phyloP scores from a whole-genome alignment of 2,113 vertebrate genomes.

The Athene cunicularia region DNA sequence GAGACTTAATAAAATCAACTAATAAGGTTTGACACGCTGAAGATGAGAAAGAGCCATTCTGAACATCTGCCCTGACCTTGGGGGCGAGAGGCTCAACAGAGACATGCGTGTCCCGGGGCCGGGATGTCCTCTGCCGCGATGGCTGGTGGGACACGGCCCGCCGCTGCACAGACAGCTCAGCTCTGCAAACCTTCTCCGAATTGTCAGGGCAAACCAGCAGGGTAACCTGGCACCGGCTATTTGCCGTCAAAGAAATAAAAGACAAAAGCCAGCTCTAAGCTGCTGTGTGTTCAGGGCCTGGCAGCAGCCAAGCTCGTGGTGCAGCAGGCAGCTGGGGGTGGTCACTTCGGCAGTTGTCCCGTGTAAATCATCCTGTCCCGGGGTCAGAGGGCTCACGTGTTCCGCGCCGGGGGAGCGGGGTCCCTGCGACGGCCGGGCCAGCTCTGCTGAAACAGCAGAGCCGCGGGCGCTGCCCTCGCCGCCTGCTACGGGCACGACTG shows the following conservation, averaged over 20 bases:
- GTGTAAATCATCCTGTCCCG: not conserved
- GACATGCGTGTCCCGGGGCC: not conserved
- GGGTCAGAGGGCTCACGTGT: not conserved
- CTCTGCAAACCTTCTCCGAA: not conserved
- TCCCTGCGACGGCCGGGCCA: not conserved
- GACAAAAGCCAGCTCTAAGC: not conserved
- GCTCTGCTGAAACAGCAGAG: not conserved
- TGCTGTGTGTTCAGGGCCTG: not conserved
- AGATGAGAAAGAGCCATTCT: not conserved
- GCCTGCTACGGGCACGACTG: not conserved
- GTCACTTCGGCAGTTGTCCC: not conserved
- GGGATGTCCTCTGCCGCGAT: not conserved
- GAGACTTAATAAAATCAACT: constrained; percentile 27
- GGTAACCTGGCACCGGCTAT: not conserved
- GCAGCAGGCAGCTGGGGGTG: not conserved
- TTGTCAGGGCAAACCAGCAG: not conserved
- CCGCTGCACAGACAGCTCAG: not conserved
- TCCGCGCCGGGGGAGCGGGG: rapidly evolving
- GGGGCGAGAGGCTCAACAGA: not conserved
- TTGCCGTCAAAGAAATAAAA: not conserved
- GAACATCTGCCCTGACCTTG: not conserved
- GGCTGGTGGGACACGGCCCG: not conserved
- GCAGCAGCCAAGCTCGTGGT: not conserved
- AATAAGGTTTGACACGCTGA: constrained; percentile 7
- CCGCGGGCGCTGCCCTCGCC: rapidly evolving